Base-by-base conservation (phyloP, 2,113 vertebrate genomes). In the Cheilinus undulatus region DNA sequence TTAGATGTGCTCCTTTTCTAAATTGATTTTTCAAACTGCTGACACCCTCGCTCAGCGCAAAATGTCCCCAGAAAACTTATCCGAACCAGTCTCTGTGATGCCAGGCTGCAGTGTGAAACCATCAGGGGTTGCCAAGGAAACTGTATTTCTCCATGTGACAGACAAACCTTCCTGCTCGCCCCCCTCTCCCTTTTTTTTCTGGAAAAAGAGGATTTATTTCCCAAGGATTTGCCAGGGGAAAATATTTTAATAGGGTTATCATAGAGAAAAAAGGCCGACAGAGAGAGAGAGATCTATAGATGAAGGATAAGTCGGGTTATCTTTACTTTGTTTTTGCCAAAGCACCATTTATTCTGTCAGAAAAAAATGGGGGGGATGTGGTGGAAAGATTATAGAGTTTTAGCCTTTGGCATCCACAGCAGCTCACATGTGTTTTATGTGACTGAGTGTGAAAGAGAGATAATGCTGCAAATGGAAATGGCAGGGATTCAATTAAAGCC, bases 61-160 rank as follows among this genome's bases (percentile, higher is more conserved):
- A 80, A 73, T 69, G 71, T 86, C 49, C 71, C 58, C 68, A 63
- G 71, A 61, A 82, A 91, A 89, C 73, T 83, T 79, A 30, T 52
- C 51, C 71, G 27, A 57, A 79, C 65, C 69, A 76, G 67, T 64
- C 63, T 48, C 48, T 81, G 45, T 56, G 84, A 86, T 81, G 77
- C 86, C 80, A 80, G 70, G 59, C 78, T 80, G 73, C 70, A 72
- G 73, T 62, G 56, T 63, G 83, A 89, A 88, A 87, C 78, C 83
- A 89, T 83, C 67, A 62, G 1, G 15, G 58, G 92, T 93, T 93
- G 78, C 89, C 92, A 89, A 76, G 89, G 91, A 86, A 93, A 93
- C 93, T 86, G 73, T 82, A 63, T 80, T 86, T 87, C 70, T 80
- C 74, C 76, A 62, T 73, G 68, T 88, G 78, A 78, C 72, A 73